Percentiles rank a stretch among this genome's conserved stretches.
These are phyloP conservation scores for Tapirus indicus DNA, from an alignment of 2,797 vertebrate species.

Conservation along the genomic window DNA sequence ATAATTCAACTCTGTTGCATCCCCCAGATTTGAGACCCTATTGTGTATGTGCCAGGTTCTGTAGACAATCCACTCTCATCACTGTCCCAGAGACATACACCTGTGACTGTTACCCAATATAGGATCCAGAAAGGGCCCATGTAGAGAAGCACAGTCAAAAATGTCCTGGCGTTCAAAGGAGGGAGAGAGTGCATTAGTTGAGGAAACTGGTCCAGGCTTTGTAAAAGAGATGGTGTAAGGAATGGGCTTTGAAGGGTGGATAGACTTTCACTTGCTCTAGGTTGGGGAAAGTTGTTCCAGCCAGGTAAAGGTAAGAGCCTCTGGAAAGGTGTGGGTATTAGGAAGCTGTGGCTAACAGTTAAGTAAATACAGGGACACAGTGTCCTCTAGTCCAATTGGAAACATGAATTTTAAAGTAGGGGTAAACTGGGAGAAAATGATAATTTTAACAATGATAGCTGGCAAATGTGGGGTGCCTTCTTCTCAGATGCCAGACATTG, in stretches of 20 bases:
- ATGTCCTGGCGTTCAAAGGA: background rate
- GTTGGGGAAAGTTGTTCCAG: background rate
- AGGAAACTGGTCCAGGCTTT: background rate
- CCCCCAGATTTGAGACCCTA: background rate
- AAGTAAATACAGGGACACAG: background rate
- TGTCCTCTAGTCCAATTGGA: background rate
- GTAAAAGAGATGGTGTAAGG: background rate
- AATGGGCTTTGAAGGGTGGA: too few relatives aligned
- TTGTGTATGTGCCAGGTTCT: background rate
- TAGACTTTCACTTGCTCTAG: background rate
- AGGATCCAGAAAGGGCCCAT: background rate
- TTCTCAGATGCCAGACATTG: background rate
- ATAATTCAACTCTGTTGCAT: background rate
- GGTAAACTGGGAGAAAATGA: background rate
- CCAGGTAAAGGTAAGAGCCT: background rate
- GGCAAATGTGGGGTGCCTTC: background rate
- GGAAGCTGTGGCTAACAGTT: background rate
- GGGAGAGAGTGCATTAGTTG: background rate
- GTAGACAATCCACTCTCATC: background rate
- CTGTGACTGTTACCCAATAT: background rate
- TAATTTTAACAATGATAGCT: background rate
- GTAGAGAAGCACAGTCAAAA: background rate
- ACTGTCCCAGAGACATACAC: background rate
- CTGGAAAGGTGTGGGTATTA: background rate
- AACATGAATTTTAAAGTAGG: constrained; percentile 36